Evolutionary conservation across 2,113 vertebrate species (phyloP), one percentile per base, ranked within the genome.

Genomic region (Phaetusa simplex): DNA sequence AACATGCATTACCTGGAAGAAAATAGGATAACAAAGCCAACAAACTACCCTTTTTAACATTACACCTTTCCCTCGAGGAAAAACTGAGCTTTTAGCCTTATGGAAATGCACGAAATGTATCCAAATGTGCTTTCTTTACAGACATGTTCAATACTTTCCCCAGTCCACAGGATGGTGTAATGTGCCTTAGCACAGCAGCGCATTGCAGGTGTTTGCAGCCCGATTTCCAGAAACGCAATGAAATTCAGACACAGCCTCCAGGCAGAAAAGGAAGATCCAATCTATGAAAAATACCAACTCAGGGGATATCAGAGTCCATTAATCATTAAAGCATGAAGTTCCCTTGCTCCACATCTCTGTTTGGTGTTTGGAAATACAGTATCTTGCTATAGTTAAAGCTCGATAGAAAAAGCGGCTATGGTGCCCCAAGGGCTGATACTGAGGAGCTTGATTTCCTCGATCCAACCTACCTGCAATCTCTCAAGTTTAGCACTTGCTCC

Each of bases 161-260:
- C 24, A 7, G 36, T 77, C 53, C 79, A 71, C 22, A 72, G 91
- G 80, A 86, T 49, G 79, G 77, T 82, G 88, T 66, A 30, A 80
- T 14, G 83, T 47, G 52, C 71, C 73, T 38, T 42, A 81, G 69
- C 38, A 17, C 19, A 49, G 42, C 64, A 42, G 32, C 3, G 38
- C 42, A 10, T 47, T 88, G 91, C 73, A 93, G 93, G 74, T 77
- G 72, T 79, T 50, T 55, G 89, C 80, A 93, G 87, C 67, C 80
- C 22, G 5, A 78, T 65, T 71, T 90, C 19, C 82, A 92, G 89
- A 93, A 95, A 59, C 12, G n/a, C 69, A 95, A 96, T 91, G 88
- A 95, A 96, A 96, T 84, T 92, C 94, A 97, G 94, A 91, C 69
- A 56, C 64, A 89, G 88, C 83, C 83, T 77, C 61, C 86, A 88